These are phyloP conservation scores for Autographa pulchrina DNA, from an alignment of 2,888 invertebrate genomes.

Conservation along the genomic window DNA sequence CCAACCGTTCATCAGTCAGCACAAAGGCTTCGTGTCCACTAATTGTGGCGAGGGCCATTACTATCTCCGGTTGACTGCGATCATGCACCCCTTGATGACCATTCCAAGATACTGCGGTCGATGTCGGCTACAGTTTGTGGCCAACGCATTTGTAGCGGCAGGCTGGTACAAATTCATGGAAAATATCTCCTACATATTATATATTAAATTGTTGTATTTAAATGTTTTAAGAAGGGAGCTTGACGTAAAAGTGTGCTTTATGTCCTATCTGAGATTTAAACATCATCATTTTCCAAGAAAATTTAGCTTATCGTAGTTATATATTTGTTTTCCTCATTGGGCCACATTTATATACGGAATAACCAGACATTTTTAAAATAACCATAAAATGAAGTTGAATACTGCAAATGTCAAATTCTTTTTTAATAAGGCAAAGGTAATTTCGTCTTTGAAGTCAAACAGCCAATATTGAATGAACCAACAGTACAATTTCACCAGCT, in stretches of 20 bases:
- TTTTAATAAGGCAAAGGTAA: constrained; percentile 4
- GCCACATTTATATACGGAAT: too few relatives aligned
- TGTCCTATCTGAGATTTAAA: too few relatives aligned
- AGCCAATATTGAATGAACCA: constrained; percentile 15
- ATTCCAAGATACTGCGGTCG: background rate
- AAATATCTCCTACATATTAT: background rate
- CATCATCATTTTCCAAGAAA: too few relatives aligned
- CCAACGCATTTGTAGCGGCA: background rate
- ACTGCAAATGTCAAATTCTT: background rate
- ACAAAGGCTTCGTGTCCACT: constrained; percentile 31
- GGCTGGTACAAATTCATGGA: background rate
- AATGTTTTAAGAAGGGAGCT: too few relatives aligned
- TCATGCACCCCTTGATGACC: constrained; percentile 1
- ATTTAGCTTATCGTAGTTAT: too few relatives aligned
- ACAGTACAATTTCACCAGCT: constrained; percentile 20
- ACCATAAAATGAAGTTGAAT: too few relatives aligned
- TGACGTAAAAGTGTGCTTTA: too few relatives aligned
- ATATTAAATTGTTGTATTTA: too few relatives aligned
- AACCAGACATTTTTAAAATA: too few relatives aligned
- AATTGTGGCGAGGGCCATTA: constrained; percentile 33
- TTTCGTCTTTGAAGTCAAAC: constrained; percentile 5
- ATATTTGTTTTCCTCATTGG: too few relatives aligned
- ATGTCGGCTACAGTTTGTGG: background rate
- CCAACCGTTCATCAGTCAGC: constrained; percentile 29
- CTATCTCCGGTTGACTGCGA: constrained; percentile 11